Conservation (phyloP, 1,140 invertebrate genomes). For the Lamellibrachia luymesi region DNA sequence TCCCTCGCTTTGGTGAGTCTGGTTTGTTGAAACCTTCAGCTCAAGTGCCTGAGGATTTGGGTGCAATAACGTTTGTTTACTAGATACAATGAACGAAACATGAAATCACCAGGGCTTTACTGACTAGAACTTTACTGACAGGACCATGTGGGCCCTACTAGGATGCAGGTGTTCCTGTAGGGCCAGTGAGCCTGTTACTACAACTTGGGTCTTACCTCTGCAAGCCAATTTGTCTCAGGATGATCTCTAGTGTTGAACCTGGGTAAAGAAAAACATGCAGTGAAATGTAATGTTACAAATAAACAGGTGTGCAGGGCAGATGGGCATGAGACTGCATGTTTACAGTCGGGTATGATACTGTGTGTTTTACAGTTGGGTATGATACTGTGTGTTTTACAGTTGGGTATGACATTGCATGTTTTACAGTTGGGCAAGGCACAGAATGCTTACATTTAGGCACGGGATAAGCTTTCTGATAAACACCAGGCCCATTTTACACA, state of each 20-base stretch:
- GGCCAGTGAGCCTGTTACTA: not conserved
- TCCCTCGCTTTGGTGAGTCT: too few species aligned
- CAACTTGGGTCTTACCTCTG: slow-evolving; percentile 18
- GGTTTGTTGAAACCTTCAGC: too few species aligned
- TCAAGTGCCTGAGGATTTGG: too few species aligned
- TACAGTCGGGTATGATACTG: not conserved
- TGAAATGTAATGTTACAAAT: not conserved
- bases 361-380: not conserved
- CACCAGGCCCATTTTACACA: too few species aligned
- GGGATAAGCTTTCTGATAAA: too few species aligned
- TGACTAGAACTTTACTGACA: too few species aligned
- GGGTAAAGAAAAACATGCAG: slow-evolving; percentile 20
- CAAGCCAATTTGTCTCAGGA: slow-evolving; percentile 28
- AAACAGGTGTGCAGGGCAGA: too few species aligned
- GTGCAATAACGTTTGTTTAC: too few species aligned
- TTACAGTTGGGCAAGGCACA: not conserved
- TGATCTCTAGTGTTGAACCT: slow-evolving; percentile 24
- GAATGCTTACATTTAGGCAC: not conserved
- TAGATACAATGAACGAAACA: too few species aligned
- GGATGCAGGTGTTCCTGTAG: not conserved
- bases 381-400: not conserved
- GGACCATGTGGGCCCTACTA: too few species aligned
- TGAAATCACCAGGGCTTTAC: too few species aligned
- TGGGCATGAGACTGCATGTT: not conserved
- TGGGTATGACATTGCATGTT: not conserved